Base-by-base conservation (phyloP, 2,113 vertebrate genomes). In the Corvus cornix region DNA sequence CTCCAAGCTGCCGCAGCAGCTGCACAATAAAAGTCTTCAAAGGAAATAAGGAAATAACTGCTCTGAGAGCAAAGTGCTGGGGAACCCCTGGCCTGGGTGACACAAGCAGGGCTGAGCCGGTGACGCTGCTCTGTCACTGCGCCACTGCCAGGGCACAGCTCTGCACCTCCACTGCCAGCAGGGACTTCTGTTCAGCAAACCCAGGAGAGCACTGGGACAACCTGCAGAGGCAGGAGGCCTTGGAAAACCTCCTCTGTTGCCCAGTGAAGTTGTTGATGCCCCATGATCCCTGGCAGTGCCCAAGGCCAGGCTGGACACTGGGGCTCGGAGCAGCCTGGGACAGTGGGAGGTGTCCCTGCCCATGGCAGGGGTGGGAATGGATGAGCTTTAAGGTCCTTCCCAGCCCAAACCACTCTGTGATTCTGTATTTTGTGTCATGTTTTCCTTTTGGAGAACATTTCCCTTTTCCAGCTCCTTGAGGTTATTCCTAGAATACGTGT, bases 1-100 rank as follows among this genome's bases (percentile, higher is more conserved):
- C 69, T 67, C 35, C 92, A 81, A 95, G 95, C 96, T 95, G 96
- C 92, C 66, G 6, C 44, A 41, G 93, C 97, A 96, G 97, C 97
- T 95, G 95, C 89, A 48, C 64, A 78, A 76, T 9, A 17, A 33
- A 44, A 6, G 35, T 41, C 87, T 97, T 92, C 74, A 93, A 94
- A 94, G 89, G 79, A 92, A 97, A 93, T 23, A 44, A 84, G 85
- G 80, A 53, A 96, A 93, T 87, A 27, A 80, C 70, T 93, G 87
- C 93, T 95, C 88, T 56, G 19, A 81, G 93, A 92, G 96, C 91
- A 95, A 94, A 95, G 46, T 16, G 44, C 62, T n/a, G 73, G 66
- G 39, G 19, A 35, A 11, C 14, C 64, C 44, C 53, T 3, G 5
- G 35, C 39, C 49, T 3, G n/a, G 69, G 67, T 30, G 75, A 27